Evolutionary conservation across 2,113 vertebrate genomes (phyloP).

Genomic region (cat (Felis catus)): F.catus_Fca126_mat1.0 CM031412.1:238455501-238456000

Average conservation of each 20-base stretch:
- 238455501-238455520: fast-evolving
- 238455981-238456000: fast-evolving
- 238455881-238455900: background rate
- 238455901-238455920: too few species aligned
- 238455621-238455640: fast-evolving
- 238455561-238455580: background rate
- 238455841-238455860: fast-evolving
- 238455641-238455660: background rate
- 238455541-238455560: too few species aligned
- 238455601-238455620: fast-evolving
- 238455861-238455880: fast-evolving
- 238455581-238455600: background rate
- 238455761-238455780: too few species aligned
- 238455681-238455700: background rate
- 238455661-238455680: background rate
- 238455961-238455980: fast-evolving
- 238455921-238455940: background rate
- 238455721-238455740: fast-evolving
- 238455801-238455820: too few species aligned
- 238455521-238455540: background rate
- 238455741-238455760: fast-evolving
- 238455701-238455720: fast-evolving
- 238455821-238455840: fast-evolving
- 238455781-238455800: fast-evolving
- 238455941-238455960: background rate